Evolutionary conservation across 2,113 vertebrate genomes (phyloP), one percentile per base, ranked within the genome.

Genomic region (Synodontis membranacea): DNA sequence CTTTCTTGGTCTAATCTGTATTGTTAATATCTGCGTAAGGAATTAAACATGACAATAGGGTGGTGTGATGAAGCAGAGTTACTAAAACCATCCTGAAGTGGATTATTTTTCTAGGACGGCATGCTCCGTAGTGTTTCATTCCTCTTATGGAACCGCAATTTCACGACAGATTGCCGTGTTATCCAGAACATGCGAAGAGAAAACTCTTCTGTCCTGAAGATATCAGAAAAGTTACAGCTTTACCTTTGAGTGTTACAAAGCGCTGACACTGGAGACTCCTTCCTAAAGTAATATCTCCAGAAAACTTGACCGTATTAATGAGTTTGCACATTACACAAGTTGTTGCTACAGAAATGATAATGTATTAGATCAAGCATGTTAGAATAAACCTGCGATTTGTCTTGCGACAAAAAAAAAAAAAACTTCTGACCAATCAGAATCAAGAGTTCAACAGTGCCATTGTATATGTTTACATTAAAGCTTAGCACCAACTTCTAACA

Each of bases 231-330:
- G 1, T 66, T 34, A 66, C 39, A 4, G 37, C 21, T 42, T 23
- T 42, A 42, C 7, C 37, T 23, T 5, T 6, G 64, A 66, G 28
- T 19, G 31, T 37, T 31, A 4, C 37, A 23, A 72, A 72, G 12
- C 19, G 6, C 68, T 75, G 70, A 74, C 11, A 28, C 70, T 74
- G 72, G 72, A 75, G 72, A 75, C 72, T 75, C 72, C 25, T 75
- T 75, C 10, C 9, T 25, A 1, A 72, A 72, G 5, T 23, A 1
- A 42, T 11, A 3, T 44, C 19, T 7, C 5, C 28, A 64, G 23
- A 64, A 31, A 64, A 64, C 28, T 6, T 11, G 28, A 64, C 60
- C n/a, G 7, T 31, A 14, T 31, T 64, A 62, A 14, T 17, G 62
- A 66, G 1, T 66, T 34, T 11, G 11, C 5, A 31, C 9, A 14